These are phyloP conservation scores for Aradophagus sp. DNA, from an alignment of 1,140 invertebrate genomes.

Conservation along the genomic window DNA sequence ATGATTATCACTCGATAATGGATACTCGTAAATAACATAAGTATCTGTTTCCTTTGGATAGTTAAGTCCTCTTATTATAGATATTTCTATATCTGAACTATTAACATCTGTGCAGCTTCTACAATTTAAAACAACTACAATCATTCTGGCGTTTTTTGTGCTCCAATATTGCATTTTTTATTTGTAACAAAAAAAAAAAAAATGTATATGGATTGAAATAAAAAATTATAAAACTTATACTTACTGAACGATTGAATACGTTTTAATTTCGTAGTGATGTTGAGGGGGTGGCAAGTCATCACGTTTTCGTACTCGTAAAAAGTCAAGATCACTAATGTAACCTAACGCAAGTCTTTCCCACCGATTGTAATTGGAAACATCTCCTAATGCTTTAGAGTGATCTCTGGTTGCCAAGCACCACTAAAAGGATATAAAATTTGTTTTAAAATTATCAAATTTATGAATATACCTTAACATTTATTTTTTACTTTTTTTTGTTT, in stretches of 20 bases:
- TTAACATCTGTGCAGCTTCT: conserved; percentile 92
- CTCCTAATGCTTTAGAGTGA: conserved; percentile 94
- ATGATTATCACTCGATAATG: conserved; percentile 89
- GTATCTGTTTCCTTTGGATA: conserved; percentile 95
- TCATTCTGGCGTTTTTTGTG: too few species aligned
- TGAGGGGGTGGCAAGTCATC: conserved; percentile 82
- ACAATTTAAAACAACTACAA: conserved; percentile 11
- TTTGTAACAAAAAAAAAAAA: too few species aligned
- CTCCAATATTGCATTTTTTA: too few species aligned
- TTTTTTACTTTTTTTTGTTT: conserved; percentile 6
- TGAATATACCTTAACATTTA: conserved; percentile 8
- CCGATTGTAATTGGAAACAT: conserved; percentile 90
- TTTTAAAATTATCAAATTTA: too few species aligned
- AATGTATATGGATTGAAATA: neutral
- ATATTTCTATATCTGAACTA: conserved; percentile 92
- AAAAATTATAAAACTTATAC: conserved; percentile 52
- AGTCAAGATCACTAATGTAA: conserved; percentile 91
- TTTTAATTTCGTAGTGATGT: conserved; percentile 94
- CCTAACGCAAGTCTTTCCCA: conserved; percentile 91
- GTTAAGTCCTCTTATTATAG: conserved; percentile 89
- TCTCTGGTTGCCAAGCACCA: conserved; percentile 88
- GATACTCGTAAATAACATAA: conserved; percentile 95
- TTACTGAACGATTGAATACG: conserved; percentile 92
- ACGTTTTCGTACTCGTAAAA: conserved; percentile 81
- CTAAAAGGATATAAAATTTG: too few species aligned